Base-by-base conservation (phyloP, 1,140 invertebrate species). In the Papilio aristodemus region DNA sequence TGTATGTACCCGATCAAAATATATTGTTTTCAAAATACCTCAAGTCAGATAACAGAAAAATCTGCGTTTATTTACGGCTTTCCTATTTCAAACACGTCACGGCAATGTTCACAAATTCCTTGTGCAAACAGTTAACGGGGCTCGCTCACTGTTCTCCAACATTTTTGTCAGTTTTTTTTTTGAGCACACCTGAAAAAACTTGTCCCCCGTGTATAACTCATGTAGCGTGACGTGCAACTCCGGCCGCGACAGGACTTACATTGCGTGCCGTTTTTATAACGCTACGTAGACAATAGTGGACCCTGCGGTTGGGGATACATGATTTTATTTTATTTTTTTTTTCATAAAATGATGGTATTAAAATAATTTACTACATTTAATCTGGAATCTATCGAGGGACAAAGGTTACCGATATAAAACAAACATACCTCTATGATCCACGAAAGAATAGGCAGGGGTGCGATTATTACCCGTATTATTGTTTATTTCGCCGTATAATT, bases 81-180 rank as follows among this genome's bases (percentile, higher is more conserved):
- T 71, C 68, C 76, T 74, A 78, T 79, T 78, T 72, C 74, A 80
- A 85, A 86, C 81, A 83, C 77, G 81, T 81, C 80, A 78, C 71
- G 71, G 69, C 73, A 76, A 66, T 87, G 82, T 87, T 85, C 81
- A 85, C 85, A 82, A 73, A 67, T 66, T 73, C 69, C 74, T 77
- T 83, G 76, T 77, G 79, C 72, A 79, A 85, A 80, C 80, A 78
- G 78, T 75, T 86, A 66, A 66, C 63, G 41, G 41, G 63, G n/a
- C 63, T 46, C 41, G 63, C 14, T 66, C 63, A 50, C 63, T 66
- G 63, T 66, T 63, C 19, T 63, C 63, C 27, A 36, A 43, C 39
- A 62, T 62, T 87, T 86, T 86, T 88, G 77, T 70, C 68, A 74
- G 71, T 9, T 74, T 82, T 80, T 86, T 84, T 79, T 82, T 78